Base-by-base conservation (phyloP, 2,888 invertebrate species). In the Macrosoma leucophasiata region DNA sequence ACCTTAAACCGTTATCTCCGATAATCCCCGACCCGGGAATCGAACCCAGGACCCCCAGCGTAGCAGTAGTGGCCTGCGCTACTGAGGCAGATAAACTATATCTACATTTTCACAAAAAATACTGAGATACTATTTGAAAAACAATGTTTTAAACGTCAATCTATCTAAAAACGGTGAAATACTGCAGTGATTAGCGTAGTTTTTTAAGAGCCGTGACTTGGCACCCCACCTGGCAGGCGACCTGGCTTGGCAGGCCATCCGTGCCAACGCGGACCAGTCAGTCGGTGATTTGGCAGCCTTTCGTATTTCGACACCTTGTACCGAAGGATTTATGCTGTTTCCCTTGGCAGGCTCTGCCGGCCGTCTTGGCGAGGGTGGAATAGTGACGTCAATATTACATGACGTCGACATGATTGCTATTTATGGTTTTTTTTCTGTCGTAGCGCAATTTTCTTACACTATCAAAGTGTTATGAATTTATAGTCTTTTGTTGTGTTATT, bases 201-300 rank as follows among this genome's bases (percentile, higher is more conserved):
- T 27, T 21, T 28, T 25, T 28, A 25, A 33, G 20, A 29, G 33
- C 36, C 33, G 36, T 27, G 30, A 46, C 52, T 71, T 66, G 69
- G 69, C 69, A 62, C 49, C 40, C 50, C 59, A 69, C 67, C 70
- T 72, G 68, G 62, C 62, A 55, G 44, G 45, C 44, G 48, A 54
- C 55, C 49, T 48, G 49, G 53, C 55, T 61, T 62, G 70, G 69
- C 70, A 66, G 37, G 48, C 48, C 43, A 44, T 48, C 52, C 54
- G 58, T 65, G 59, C 58, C 62, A 62, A 63, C 54, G 48, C 52
- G 56, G 55, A 51, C 55, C 48, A 39, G 52, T 49, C 49, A 47
- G 47, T 36, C 33, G 55, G 48, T 62, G 58, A 70, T 65, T 77
- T 77, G 76, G 76, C 75, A 74, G 47, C 60, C 54, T 42, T 46